These are phyloP conservation scores for Coelinius sp. DNA, from an alignment of 2,888 invertebrate genomes.

Conservation along the genomic window DNA sequence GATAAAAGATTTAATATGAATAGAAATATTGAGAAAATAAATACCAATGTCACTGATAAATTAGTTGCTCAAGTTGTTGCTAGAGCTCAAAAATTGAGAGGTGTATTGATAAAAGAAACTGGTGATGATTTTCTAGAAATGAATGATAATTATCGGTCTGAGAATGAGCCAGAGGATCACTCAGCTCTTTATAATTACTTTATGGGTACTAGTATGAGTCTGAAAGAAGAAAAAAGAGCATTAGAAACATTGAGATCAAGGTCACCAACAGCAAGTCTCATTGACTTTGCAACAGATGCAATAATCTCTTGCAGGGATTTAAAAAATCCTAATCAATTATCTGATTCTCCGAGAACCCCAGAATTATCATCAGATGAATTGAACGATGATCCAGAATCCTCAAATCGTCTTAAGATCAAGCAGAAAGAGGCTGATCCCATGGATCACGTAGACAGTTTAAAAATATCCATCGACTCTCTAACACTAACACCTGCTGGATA, in stretches of 20 bases:
- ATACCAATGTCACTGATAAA: slow-evolving; percentile 56
- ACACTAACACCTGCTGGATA: slow-evolving; percentile 70
- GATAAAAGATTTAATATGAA: slow-evolving; percentile 46
- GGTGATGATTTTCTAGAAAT: slow-evolving; percentile 53
- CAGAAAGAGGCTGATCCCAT: slow-evolving; percentile 49
- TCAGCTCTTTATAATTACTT: slow-evolving; percentile 57
- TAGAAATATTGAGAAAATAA: slow-evolving; percentile 47
- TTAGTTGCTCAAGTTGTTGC: slow-evolving; percentile 61
- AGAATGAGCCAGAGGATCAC: slow-evolving; percentile 47
- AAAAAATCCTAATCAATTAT: slow-evolving; percentile 8
- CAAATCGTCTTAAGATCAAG: background rate
- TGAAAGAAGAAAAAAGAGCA: slow-evolving; percentile 67
- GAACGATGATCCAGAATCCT: slow-evolving; percentile 12
- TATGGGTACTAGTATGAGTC: slow-evolving; percentile 68
- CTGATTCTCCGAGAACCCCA: background rate
- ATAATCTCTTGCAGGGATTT: slow-evolving; percentile 45
- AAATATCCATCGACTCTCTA: slow-evolving; percentile 69
- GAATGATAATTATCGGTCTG: slow-evolving; percentile 47
- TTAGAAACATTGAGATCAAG: slow-evolving; percentile 68
- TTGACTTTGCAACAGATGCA: slow-evolving; percentile 54
- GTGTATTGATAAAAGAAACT: slow-evolving; percentile 59
- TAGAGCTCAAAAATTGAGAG: slow-evolving; percentile 60
- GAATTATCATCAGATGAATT: slow-evolving; percentile 18
- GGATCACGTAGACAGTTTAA: slow-evolving; percentile 69
- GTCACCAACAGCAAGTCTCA: slow-evolving; percentile 65